These are phyloP conservation scores for Leptoclinus maculatus DNA, from an alignment of 2,797 vertebrate species.

Conservation along the genomic window DNA sequence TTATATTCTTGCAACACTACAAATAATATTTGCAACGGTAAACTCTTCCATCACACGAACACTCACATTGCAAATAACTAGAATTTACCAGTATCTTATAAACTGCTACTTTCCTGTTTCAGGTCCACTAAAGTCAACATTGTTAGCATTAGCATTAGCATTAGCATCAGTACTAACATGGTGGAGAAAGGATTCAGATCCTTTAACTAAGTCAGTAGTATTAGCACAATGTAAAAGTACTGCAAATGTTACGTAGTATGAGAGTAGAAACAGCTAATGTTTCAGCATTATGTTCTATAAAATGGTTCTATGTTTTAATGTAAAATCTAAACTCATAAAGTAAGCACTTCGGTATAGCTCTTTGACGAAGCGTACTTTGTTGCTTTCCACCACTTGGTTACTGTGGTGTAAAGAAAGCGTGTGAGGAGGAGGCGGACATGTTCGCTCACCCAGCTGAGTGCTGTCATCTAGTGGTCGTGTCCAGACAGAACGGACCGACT, in stretches of 20 bases:
- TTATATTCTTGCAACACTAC: constrained; percentile 20
- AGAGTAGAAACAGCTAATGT: not conserved
- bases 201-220: not conserved
- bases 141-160: not conserved
- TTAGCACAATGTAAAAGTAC: not conserved
- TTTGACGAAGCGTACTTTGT: not conserved
- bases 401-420: not conserved
- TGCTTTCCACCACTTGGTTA: not conserved
- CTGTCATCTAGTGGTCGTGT: constrained; percentile 91
- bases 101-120: not conserved
- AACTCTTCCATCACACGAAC: not conserved
- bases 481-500: constrained; percentile 87
- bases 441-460: constrained; percentile 91
- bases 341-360: not conserved
- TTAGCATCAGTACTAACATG: not conserved
- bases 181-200: not conserved
- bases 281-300: not conserved
- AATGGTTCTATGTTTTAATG: not conserved
- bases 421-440: not conserved
- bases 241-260: not conserved
- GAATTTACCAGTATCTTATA: not conserved
- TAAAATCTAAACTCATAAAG: not conserved
- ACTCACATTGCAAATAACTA: not conserved
- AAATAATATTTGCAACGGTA: constrained; percentile 21
- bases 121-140: not conserved